phyloP scores from a whole-genome alignment of 2,888 invertebrate genomes.

The Priocnemis perturbator region DNA sequence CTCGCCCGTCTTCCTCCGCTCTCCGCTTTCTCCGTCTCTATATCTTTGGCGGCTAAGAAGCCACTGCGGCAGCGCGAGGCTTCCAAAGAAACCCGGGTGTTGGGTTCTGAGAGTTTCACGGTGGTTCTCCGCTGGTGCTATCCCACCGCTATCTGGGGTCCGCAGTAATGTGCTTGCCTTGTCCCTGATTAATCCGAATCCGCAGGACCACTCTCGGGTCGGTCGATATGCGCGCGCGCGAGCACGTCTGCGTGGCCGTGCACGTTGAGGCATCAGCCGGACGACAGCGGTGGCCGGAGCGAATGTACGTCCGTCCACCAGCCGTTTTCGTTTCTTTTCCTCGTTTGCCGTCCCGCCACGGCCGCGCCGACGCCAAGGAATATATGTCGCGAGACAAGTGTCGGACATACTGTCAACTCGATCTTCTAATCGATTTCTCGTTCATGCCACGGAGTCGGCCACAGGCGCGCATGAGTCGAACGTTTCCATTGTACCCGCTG shows the following conservation, averaged over 20 bases:
- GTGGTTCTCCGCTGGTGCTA: conserved; percentile 62
- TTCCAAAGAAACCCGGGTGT: conserved; percentile 58
- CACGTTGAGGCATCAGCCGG: not conserved
- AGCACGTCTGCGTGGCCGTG: not conserved
- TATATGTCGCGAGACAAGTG: no score
- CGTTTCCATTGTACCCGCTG: no score
- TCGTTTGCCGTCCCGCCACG: no score
- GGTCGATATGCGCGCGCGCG: conserved; percentile 42
- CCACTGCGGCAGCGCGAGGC: conserved; percentile 18
- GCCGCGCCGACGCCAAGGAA: no score
- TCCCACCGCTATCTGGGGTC: conserved; percentile 61
- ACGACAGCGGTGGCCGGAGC: no score
- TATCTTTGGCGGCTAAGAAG: conserved; percentile 27
- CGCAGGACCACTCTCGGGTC: conserved; percentile 54
- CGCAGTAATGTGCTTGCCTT: conserved; percentile 72
- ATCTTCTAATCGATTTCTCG: no score
- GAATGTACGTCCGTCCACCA: no score
- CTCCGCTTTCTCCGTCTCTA: no score
- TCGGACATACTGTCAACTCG: no score
- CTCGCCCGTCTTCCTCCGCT: not conserved
- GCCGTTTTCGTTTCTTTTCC: no score
- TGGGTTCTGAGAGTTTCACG: conserved; percentile 64
- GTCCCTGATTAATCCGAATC: conserved; percentile 71
- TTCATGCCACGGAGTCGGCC: no score
- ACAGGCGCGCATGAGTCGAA: no score